These are phyloP conservation scores for Reinhardtius hippoglossoides DNA, from an alignment of 2,113 vertebrate species.

Conservation along the genomic window DNA sequence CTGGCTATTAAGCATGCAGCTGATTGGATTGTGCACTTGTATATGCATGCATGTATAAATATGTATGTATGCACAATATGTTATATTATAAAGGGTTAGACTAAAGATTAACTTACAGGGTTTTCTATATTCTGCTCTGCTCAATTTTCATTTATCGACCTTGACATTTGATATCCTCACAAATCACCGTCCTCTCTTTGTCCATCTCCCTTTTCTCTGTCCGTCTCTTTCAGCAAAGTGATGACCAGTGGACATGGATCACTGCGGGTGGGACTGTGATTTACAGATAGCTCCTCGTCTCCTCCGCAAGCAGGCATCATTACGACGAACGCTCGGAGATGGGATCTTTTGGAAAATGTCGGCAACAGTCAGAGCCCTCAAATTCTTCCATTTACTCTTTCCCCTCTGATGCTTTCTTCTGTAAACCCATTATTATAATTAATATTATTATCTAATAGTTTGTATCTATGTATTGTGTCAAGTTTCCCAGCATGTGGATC, in stretches of 20 bases:
- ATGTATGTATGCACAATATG: not conserved
- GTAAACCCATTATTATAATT: slow-evolving; percentile 34
- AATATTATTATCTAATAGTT: slow-evolving; percentile 26
- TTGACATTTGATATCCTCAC: slow-evolving; percentile 40
- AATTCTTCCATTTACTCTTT: slow-evolving; percentile 55
- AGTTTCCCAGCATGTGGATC: slow-evolving; percentile 45
- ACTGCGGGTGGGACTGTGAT: slow-evolving; percentile 58
- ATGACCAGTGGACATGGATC: slow-evolving; percentile 63
- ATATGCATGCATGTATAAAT: not conserved
- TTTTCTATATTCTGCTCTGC: not conserved
- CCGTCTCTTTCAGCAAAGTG: slow-evolving; percentile 54
- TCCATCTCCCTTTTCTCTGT: slow-evolving; percentile 37
- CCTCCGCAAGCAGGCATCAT: slow-evolving; percentile 63
- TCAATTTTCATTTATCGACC: slow-evolving; percentile 31
- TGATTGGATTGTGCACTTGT: not conserved
- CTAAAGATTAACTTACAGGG: not conserved
- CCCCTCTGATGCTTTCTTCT: slow-evolving; percentile 33
- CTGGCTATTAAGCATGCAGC: slow-evolving; percentile 33
- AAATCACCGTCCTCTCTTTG: slow-evolving; percentile 42
- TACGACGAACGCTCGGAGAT: slow-evolving; percentile 52
- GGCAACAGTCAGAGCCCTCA: slow-evolving; percentile 60
- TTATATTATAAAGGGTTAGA: not conserved
- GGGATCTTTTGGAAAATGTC: slow-evolving; percentile 74
- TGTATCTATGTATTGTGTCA: slow-evolving; percentile 40
- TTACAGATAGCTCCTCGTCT: slow-evolving; percentile 65